Conservation (phyloP, 2,888 invertebrate species). For the Scrobipalpa costella region DNA sequence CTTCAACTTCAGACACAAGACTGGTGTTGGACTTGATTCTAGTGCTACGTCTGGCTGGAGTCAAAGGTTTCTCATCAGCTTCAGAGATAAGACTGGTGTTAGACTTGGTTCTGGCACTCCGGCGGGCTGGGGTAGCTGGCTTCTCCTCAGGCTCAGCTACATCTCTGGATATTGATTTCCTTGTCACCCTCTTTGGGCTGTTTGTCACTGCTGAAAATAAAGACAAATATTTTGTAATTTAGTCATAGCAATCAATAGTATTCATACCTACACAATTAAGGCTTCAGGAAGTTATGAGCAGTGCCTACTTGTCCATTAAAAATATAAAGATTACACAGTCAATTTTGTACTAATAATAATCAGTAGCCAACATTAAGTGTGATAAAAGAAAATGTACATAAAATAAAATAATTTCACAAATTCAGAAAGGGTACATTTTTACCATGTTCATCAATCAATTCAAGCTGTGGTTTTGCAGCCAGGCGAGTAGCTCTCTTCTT, state of each 20-base stretch:
- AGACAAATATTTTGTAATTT: neutral
- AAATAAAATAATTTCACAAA: neutral
- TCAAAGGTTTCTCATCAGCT: constrained; percentile 47
- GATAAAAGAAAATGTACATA: no score
- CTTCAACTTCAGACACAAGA: constrained; percentile 54
- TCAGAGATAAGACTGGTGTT: constrained; percentile 60
- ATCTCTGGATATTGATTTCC: constrained; percentile 53
- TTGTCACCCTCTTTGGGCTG: constrained; percentile 49
- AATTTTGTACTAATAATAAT: no score
- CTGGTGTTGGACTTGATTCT: constrained; percentile 59
- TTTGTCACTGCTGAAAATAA: constrained; percentile 43
- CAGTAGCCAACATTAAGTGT: no score
- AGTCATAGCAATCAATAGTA: neutral
- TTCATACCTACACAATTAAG: neutral
- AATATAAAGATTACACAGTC: no score
- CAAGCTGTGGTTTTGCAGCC: constrained; percentile 66
- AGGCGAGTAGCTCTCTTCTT: constrained; percentile 63
- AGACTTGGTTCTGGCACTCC: constrained; percentile 60
- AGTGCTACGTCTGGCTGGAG: constrained; percentile 64
- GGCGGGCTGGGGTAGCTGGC: constrained; percentile 56
- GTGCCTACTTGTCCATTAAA: no score
- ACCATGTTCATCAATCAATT: constrained; percentile 73
- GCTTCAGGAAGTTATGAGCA: neutral
- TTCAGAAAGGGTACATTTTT: constrained; percentile 28
- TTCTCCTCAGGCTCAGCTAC: constrained; percentile 52